A percentile compares a stretch with the other conserved stretches of the same genome.
phyloP scores from a whole-genome alignment of 2,888 invertebrate genomes.

The Eupeodes latifasciatus region DNA sequence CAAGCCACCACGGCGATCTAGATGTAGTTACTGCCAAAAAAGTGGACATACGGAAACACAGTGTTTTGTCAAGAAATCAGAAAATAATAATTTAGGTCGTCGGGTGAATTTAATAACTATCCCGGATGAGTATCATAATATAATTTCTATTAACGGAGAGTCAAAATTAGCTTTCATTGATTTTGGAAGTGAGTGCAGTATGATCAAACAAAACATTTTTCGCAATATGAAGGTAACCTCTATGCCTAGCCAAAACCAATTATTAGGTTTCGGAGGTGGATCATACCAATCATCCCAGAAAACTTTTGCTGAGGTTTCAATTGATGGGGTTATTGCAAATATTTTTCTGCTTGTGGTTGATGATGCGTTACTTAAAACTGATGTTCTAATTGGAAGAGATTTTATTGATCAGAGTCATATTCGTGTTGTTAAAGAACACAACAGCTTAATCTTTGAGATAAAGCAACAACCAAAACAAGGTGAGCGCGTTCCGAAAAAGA shows the following conservation, averaged over 20 bases:
- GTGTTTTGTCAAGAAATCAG: constrained; percentile 1
- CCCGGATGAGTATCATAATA: constrained; percentile 43
- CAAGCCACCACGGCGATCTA: neutral
- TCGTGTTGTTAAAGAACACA: constrained; percentile 31
- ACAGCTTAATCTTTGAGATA: constrained; percentile 23
- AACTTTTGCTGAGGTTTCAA: constrained; percentile 21
- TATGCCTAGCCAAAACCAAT: too few species aligned
- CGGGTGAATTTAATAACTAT: constrained; percentile 26
- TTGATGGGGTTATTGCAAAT: constrained; percentile 27
- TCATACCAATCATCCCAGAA: too few species aligned
- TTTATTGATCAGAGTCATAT: constrained; percentile 21
- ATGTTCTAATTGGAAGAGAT: constrained; percentile 22
- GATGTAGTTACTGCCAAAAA: constrained; percentile 23
- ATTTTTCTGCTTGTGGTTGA: constrained; percentile 38
- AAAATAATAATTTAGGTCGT: neutral
- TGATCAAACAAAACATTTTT: constrained; percentile 14
- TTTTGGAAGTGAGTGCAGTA: constrained; percentile 44
- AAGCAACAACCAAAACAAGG: neutral
- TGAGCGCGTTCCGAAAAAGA: neutral
- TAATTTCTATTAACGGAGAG: constrained; percentile 25
- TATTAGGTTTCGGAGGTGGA: too few species aligned
- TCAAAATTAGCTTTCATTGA: constrained; percentile 45
- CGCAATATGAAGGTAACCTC: neutral
- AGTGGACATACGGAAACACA: constrained; percentile 21
- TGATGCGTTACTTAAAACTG: constrained; percentile 19